Evolutionary conservation across 2,888 invertebrate species (phyloP), one percentile per base, ranked within the genome.

Genomic region (Melanargia galathea): DNA sequence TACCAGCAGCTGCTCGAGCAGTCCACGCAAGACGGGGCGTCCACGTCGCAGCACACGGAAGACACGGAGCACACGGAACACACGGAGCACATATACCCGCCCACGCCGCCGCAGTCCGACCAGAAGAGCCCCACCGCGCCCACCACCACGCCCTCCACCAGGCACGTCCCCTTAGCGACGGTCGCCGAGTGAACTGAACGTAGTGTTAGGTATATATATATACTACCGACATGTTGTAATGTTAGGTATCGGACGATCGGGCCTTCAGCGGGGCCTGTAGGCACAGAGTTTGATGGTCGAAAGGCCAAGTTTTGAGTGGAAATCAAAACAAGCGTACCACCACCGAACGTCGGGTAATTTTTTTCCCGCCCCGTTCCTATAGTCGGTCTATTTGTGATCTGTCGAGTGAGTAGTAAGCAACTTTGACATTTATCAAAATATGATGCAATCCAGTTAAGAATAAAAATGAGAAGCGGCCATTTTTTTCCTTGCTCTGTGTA

Each of bases 71-170:
- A 80, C 38, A 38, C 38, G 38, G 38, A 38, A 40, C 73, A 71
- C 45, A 63, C 74, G 4, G 76, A 76, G 48, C 86, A 84, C 81
- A 76, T 86, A 54, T 89, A 78, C 83, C 90, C 90, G 30, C 89
- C 86, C 45, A 91, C 90, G 64, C 90, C 90, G 59, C 90, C 90
- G 38, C 84, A 82, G 62, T 90, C 89, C 22, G 88, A 87, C 77
- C 88, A 89, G 71, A 91, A 91, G 75, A 88, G 87, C 74, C 90
- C 90, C n/a, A 79, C 77, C 63, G 83, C 87, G 0, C 84, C 87
- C 30, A 69, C 78, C 70, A 77, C 82, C 1, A 90, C 90, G 0
- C 90, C 90, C 0, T 82, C 84, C 65, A 79, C 83, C 1, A 66
- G 83, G 60, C 79, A 75, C n/a, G 67, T 13, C 62, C 16, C 71